Percentiles rank a stretch among this genome's conserved stretches.
These are phyloP conservation scores for Stegodyphus dumicola DNA, from an alignment of 1,140 invertebrate species.

Conservation along the genomic window DNA sequence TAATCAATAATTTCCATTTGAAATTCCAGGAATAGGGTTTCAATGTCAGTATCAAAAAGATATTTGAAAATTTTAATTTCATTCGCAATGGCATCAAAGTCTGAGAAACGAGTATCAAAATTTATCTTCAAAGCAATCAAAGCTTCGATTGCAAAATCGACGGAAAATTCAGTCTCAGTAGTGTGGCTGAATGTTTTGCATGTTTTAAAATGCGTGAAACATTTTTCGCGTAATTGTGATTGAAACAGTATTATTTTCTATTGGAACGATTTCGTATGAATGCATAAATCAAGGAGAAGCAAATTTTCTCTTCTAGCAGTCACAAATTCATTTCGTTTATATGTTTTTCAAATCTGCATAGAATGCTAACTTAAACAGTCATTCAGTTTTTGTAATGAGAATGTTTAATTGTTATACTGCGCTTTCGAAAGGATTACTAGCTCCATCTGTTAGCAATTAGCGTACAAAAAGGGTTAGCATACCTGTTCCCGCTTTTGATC, in stretches of 20 bases:
- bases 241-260: not conserved
- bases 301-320: constrained; percentile 11
- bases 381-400: constrained; percentile 20
- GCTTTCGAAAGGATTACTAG: constrained; percentile 14
- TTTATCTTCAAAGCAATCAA: too few relatives aligned
- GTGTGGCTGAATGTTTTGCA: not conserved
- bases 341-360: not conserved
- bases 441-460: constrained; percentile 14
- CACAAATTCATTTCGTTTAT: not conserved
- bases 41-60: not conserved
- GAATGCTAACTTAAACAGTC: not conserved
- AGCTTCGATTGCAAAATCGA: too few relatives aligned
- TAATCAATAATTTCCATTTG: constrained; percentile 7
- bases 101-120: too few relatives aligned
- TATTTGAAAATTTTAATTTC: constrained; percentile 6
- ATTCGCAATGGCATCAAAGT: constrained; percentile 14
- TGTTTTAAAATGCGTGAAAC: not conserved
- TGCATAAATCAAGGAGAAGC: constrained; percentile 29
- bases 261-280: constrained; percentile 2
- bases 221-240: constrained; percentile 8
- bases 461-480: too few relatives aligned
- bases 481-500: constrained; percentile 19
- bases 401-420: too few relatives aligned
- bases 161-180: too few relatives aligned
- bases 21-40: not conserved